phyloP scores from a whole-genome alignment of 2,113 vertebrate genomes.

The Melanotaenia duboulayi region DNA sequence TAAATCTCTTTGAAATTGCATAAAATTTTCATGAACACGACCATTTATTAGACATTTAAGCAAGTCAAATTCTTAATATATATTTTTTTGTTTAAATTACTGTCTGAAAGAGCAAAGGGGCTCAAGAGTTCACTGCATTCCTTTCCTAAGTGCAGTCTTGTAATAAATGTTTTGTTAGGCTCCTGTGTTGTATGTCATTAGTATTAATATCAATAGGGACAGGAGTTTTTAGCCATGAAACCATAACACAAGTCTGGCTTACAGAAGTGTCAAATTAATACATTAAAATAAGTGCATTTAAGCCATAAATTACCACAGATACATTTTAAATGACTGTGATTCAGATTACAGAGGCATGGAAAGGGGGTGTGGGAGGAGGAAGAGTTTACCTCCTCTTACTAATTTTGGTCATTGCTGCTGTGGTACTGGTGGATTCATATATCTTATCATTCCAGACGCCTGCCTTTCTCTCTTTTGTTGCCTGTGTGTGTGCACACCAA shows the following conservation, averaged over 20 bases:
- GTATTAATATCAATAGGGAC: constrained; percentile 25
- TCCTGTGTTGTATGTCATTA: neutral
- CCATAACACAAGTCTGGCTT: constrained; percentile 20
- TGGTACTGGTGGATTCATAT: constrained; percentile 36
- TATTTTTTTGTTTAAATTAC: neutral
- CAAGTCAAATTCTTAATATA: neutral
- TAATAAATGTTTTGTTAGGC: constrained; percentile 30
- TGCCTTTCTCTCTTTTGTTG: constrained; percentile 26
- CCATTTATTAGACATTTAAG: neutral
- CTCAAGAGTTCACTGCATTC: neutral
- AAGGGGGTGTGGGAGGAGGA: neutral
- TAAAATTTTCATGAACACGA: neutral
- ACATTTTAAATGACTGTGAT: neutral
- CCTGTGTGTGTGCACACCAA: constrained; percentile 26
- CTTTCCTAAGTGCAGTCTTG: neutral
- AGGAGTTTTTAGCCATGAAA: constrained; percentile 9
- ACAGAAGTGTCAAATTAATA: constrained; percentile 6
- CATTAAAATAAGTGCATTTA: constrained; percentile 23
- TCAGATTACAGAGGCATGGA: neutral
- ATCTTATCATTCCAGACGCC: constrained; percentile 51
- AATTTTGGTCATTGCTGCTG: constrained; percentile 67
- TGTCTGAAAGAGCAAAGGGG: neutral
- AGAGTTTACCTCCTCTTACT: constrained; percentile 45
- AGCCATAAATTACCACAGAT: constrained; percentile 24
- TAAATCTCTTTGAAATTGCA: constrained; percentile 9